Evolutionary conservation across 1,140 invertebrate genomes (phyloP), one percentile per base, ranked within the genome.

Genomic region (Manduca sexta): DNA sequence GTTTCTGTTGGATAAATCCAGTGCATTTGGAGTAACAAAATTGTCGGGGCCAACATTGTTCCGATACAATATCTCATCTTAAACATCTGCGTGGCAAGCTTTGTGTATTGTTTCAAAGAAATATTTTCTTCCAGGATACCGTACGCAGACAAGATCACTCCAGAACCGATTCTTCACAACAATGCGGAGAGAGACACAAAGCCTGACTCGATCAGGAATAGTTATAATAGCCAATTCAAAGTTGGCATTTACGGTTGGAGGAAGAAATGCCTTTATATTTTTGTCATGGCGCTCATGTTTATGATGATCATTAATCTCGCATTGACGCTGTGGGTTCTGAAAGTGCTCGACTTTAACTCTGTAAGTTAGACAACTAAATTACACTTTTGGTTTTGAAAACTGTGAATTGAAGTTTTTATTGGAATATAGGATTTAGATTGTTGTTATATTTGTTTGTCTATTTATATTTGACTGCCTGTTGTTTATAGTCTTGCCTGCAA

Each of bases 211-310:
- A 84, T 83, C 67, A 81, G 81, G 52, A 85, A 81, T 65, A 85
- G 81, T 64, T 85, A 83, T 68, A 86, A 88, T 62, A 89, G 88
- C 64, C 89, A 91, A 69, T 90, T 92, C 69, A 93, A 92, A 87
- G 91, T 98, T 58, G 97, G 96, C 18, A 93, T 98, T 57, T 97
- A 98, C 75, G 97, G 97, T 8, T 99, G 97, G 97, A 88, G 97
- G 48, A 97, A 98, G 77, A 90, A 95, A 86, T 98, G 96, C 83
- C 90, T 99, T 0, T 99, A 98, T 79, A 87, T 89, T 50, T 90
- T 98, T 56, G 91, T 98, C 38, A 82, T 86, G 72, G 88, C 94
- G 2, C 90, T 99, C 41, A 92, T 97, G 83, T 86, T 97, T 47
- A 91, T 98, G 82, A 95, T 98, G 70, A 92, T 98, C 56, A 90